A percentile compares a stretch with the other conserved stretches of the same genome.
Evolutionary conservation across 2,113 vertebrate genomes (phyloP).

Genomic region (Meriones unguiculatus): DNA sequence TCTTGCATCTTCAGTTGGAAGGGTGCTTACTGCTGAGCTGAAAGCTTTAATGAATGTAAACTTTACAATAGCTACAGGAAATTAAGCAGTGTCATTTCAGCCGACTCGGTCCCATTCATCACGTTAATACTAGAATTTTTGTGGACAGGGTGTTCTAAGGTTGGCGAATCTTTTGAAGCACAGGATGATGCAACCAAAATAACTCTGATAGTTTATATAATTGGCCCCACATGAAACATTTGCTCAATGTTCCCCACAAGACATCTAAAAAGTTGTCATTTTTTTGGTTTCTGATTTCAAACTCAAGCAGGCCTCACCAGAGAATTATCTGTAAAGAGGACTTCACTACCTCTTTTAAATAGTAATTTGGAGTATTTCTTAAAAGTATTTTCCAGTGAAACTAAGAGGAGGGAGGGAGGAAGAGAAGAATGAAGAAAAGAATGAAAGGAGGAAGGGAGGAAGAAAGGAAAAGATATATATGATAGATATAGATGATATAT

Average conservation of each 20-base stretch:
- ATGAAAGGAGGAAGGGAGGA: neutral
- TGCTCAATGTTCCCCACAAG: slow-evolving; percentile 20
- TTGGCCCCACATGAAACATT: neutral
- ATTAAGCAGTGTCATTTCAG: slow-evolving; percentile 18
- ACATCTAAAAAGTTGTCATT: neutral
- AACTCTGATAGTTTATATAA: slow-evolving; percentile 53
- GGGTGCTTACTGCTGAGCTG: neutral
- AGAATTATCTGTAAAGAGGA: neutral
- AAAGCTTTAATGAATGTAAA: slow-evolving; percentile 48
- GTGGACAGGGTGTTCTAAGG: neutral
- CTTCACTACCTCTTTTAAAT: neutral
- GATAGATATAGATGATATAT: neutral
- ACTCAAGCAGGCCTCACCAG: neutral
- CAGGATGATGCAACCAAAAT: slow-evolving; percentile 45
- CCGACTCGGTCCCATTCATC: neutral
- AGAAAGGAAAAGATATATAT: neutral
- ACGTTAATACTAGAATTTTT: slow-evolving; percentile 43
- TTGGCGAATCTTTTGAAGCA: slow-evolving; percentile 55
- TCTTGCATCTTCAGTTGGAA: neutral
- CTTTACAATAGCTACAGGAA: slow-evolving; percentile 48
- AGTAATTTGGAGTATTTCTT: neutral
- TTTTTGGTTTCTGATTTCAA: slow-evolving; percentile 40
- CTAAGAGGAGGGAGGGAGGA: neutral
- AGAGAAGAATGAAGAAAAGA: no score
- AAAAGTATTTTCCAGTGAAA: neutral